Conservation (phyloP, 2,797 vertebrate genomes). For the Chlorospingus flavigularis region DNA sequence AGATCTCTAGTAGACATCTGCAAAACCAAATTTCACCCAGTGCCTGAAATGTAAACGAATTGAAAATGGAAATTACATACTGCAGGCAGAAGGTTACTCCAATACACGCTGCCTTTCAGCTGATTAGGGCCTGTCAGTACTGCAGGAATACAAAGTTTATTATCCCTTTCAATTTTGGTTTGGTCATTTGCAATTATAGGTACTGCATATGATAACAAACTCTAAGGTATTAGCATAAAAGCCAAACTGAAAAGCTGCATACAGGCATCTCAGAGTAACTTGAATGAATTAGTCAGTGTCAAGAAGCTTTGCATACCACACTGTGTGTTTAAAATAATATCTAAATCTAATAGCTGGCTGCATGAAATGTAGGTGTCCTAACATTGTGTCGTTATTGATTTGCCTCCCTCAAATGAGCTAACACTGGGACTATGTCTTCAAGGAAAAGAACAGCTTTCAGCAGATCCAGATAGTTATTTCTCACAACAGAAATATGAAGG, state of each 20-base stretch:
- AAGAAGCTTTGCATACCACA: background rate
- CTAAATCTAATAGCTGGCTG: background rate
- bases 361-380: background rate
- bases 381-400: background rate
- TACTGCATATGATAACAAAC: background rate
- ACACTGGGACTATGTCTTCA: background rate
- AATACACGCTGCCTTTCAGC: background rate
- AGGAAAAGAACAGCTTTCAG: background rate
- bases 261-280: background rate
- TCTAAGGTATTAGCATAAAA: background rate
- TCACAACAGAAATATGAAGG: background rate
- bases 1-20: background rate
- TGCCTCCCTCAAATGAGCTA: background rate
- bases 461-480: background rate
- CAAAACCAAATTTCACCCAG: background rate
- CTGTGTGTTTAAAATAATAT: background rate
- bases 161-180: background rate
- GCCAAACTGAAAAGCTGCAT: background rate
- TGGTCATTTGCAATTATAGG: background rate
- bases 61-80: background rate
- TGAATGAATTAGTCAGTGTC: background rate
- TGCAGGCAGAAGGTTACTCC: background rate
- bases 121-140: background rate
- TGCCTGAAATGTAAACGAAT: background rate
- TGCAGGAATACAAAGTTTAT: background rate